These are phyloP conservation scores for Falco berigora DNA, from an alignment of 2,797 vertebrate species.

Conservation along the genomic window DNA sequence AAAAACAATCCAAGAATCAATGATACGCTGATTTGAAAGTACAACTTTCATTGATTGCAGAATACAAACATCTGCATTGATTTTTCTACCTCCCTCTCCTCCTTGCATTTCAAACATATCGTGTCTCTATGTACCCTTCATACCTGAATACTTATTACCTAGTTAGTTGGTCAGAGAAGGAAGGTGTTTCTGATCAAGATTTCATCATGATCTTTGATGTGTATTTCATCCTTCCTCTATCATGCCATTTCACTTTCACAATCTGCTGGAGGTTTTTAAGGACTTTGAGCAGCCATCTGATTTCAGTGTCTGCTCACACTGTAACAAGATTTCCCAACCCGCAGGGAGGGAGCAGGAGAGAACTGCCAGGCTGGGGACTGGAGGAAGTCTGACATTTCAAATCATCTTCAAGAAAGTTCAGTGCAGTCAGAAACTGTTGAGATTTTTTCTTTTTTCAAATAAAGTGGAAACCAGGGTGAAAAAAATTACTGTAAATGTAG, in stretches of 20 bases:
- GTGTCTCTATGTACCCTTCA: background rate
- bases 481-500: background rate
- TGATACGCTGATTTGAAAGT: slow-evolving; percentile 8
- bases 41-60: background rate
- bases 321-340: background rate
- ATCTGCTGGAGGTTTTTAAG: background rate
- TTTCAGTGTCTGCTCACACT: background rate
- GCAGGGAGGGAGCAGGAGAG: background rate
- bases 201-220: background rate
- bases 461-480: background rate
- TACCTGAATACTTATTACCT: background rate
- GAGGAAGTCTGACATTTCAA: background rate
- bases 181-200: background rate
- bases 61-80: slow-evolving; percentile 26
- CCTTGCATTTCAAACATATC: background rate
- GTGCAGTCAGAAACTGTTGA: background rate
- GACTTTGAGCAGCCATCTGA: background rate
- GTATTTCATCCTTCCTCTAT: background rate
- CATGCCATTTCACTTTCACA: background rate
- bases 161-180: background rate
- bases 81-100: background rate
- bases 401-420: background rate
- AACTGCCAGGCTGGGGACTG: background rate
- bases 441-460: background rate
- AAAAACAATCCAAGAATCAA: background rate